Evolutionary conservation across 2,797 vertebrate genomes (phyloP).

Genomic region (Mus minutoides): DNA sequence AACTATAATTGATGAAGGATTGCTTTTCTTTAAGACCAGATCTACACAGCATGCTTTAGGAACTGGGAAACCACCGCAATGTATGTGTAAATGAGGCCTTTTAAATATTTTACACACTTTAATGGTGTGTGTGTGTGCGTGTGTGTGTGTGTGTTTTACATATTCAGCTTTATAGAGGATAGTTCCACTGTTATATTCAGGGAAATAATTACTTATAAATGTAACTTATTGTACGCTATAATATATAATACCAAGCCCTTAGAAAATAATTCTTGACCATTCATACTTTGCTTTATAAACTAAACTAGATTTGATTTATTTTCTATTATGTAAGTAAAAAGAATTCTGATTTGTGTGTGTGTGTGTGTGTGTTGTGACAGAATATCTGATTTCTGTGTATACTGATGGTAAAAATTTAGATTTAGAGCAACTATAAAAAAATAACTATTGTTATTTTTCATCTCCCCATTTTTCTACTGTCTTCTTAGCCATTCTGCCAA

Average conservation of each 20-base stretch:
- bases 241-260: neutral
- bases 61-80: neutral
- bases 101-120: slow-evolving; percentile 50
- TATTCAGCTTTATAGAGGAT: neutral
- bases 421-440: slow-evolving; percentile 31
- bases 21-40: slow-evolving; percentile 73
- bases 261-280: neutral
- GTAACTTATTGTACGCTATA: neutral
- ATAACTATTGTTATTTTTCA: neutral
- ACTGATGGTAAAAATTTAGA: neutral
- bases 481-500: neutral
- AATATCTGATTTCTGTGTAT: slow-evolving; percentile 35
- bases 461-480: neutral
- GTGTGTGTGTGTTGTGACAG: neutral
- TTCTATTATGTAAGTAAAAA: slow-evolving; percentile 36
- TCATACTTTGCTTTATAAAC: neutral
- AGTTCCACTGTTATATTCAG: slow-evolving; percentile 21
- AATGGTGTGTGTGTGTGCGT: neutral
- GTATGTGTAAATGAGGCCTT: slow-evolving; percentile 56
- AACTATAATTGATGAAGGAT: slow-evolving; percentile 70
- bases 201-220: slow-evolving; percentile 28
- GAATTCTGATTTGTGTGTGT: neutral
- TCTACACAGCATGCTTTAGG: slow-evolving; percentile 54
- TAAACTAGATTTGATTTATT: neutral
- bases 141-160: neutral